Base-by-base conservation (phyloP, 2,888 invertebrate species). In the Hyposoter dolosus region DNA sequence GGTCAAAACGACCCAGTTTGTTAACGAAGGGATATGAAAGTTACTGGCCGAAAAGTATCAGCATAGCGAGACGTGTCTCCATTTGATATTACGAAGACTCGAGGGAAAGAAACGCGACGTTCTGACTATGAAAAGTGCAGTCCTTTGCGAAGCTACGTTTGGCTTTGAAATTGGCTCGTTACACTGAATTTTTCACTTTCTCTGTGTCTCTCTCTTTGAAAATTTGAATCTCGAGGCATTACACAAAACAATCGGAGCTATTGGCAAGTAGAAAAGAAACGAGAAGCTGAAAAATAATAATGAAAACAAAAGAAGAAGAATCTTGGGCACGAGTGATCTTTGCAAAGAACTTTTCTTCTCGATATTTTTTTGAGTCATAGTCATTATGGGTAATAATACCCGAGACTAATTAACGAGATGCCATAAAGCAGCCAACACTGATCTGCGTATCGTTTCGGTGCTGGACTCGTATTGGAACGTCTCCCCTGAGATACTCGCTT, bases 361-460 rank as follows among this genome's bases (percentile, higher is more conserved):
- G 43, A 35, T 35, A 69, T 69, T 28, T 35, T 43, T 6, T 43
- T 23, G 47, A 28, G 12, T 68, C 43, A 15, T 63, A 71, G 65
- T 35, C 75, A 12, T 50, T 76, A 50, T 10, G 7, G 50, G 53
- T 68, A 43, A 77, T 66, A 74, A 40, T 23, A 75, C 3, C 66
- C 32, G 53, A 47, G 72, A 81, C 65, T 77, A 81, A 84, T 77
- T 72, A 84, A 81, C 77, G 66, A 81, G 77, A 65, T 77, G 45
- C 35, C 15, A 81, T 56, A 28, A 60, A 56, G 32, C 47, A 45
- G 71, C 23, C 63, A 7, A 15, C 6, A 50, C 80, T 60, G 28
- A 71, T 81, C 56, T 65, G 72, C 71, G 66, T 84, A 84, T 77
- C 35, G 47, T 76, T 77, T 40, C n/a, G 66, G 77, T 43, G 28